Evolutionary conservation across 2,888 invertebrate species (phyloP), one percentile per base, ranked within the genome.

Genomic region (Caenorhabditis imperialis): DNA sequence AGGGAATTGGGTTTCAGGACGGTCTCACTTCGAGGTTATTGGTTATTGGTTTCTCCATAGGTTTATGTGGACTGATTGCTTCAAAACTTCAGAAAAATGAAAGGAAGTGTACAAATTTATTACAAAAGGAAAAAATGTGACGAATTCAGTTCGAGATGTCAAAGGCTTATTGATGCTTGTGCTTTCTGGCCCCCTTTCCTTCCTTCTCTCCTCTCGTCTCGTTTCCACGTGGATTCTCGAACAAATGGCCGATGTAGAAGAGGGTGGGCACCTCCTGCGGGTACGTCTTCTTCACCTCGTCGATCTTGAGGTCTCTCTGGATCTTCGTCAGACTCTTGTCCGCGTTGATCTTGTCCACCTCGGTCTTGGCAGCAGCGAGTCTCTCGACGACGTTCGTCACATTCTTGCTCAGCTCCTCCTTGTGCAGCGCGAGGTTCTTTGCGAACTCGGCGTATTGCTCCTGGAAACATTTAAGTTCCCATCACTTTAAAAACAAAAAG

Each of bases 341-440:
- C 14, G 44, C 65, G 22, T 63, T 47, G 3, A 77, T 44, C n/a
- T 69, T 63, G 18, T 77, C 77, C 6, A 77, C 50, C n/a, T 70
- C 57, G 23, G 37, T 23, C 42, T 77, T 73, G n/a, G 73, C 73
- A 2, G 54, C 60, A 7, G 73, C 63, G 6, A 77, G 53, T 40
- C 60, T 38, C 3, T 51, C 65, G 48, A 77, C 65, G 37, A 74
- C 65, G 12, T n/a, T 45, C 20, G 61, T 42, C 30, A 77, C 58
- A 37, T 77, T 77, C 60, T 74, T 58, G 65, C 50, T 45, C 18
- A 73, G 25, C 40, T 77, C 55, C 20, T 58, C 54, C 45, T 73
- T 73, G 33, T 54, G 53, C n/a, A 33, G 6, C 3, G 58, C 50
- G 25, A 60, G 8, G 25, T 70, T 63, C 30, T 50, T 55, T 3